Base-by-base conservation (phyloP, 1,140 invertebrate genomes). In the Sarcophaga bullata region DNA sequence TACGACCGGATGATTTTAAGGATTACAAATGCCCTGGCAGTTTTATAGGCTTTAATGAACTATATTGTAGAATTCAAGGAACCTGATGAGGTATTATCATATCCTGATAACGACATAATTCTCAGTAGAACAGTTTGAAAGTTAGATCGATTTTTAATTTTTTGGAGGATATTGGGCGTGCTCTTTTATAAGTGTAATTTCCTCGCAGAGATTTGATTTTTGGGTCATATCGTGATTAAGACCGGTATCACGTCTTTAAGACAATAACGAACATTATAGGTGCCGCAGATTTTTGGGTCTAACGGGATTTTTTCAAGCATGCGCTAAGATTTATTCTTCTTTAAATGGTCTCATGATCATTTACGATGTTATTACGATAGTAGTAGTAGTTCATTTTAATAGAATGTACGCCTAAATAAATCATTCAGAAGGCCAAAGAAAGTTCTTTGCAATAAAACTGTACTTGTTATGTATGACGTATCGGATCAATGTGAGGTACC, bases 11-110 rank as follows among this genome's bases (percentile, higher is more conserved):
- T 90, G 76, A 83, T 85, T 0, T 86, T 86, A 48, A 87, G 88
- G 9, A 37, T 88, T 0, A 80, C 58, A 3, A 86, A 85, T 68
- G 84, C 82, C 6, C 88, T 86, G 0, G 83, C 91, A 25, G 89
- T 90, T 0, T 92, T 92, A 83, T 89, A 92, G 82, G 68, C 90
- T 8, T 84, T 89, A 7, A 91, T 92, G 73, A 86, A 85, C 48
- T 73, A 49, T 15, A n/a, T 84, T 17, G 48, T 72, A 52, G 37
- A 6, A 48, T 72, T 17, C 46, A 73, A 82, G 17, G n/a, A 81
- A 17, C 37, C n/a, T 3, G 82, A 84, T 73, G 82, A 85, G 52
- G 83, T 85, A 73, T 83, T 86, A 10, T 73, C 85, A 7, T 88
- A 86, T 83, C 73, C 85, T n/a, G 85, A 87, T 80, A 85, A 85